phyloP scores from a whole-genome alignment of 1,140 invertebrate genomes.

The Hirudo medicinalis region DNA sequence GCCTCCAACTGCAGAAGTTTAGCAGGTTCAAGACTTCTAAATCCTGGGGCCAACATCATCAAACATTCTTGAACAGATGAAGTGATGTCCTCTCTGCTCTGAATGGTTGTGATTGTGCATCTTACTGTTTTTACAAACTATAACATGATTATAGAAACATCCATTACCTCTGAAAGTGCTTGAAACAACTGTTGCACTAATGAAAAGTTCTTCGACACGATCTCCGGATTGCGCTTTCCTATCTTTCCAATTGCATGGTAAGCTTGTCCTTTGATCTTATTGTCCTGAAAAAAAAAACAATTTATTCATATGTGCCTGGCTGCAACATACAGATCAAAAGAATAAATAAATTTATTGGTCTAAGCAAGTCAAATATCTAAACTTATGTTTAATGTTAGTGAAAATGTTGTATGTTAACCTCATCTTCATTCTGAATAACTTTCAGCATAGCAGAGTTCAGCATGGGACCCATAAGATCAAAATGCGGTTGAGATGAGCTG shows the following conservation, averaged over 20 bases:
- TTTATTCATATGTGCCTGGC: background rate
- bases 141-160: too few species aligned
- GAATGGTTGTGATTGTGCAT: too few species aligned
- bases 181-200: conserved; percentile 55
- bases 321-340: background rate
- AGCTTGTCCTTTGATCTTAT: conserved; percentile 53
- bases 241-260: conserved; percentile 63
- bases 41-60: conserved; percentile 56
- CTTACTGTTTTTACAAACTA: too few species aligned
- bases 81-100: conserved; percentile 44
- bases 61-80: conserved; percentile 57
- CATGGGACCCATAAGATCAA: conserved; percentile 7
- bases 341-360: background rate
- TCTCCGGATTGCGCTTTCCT: conserved; percentile 52
- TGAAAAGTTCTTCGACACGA: conserved; percentile 55
- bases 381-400: background rate
- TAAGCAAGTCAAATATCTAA: background rate
- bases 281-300: conserved; percentile 30
- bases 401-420: background rate
- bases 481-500: background rate
- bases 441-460: background rate
- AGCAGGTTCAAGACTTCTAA: conserved; percentile 42
- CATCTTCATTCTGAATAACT: background rate
- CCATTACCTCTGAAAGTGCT: conserved; percentile 47
- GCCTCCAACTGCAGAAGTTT: conserved; percentile 43